Percentiles rank a stretch among this genome's conserved stretches.
These are phyloP conservation scores for Anoncus sp. DNA, from an alignment of 2,888 invertebrate species.

Conservation along the genomic window DNA sequence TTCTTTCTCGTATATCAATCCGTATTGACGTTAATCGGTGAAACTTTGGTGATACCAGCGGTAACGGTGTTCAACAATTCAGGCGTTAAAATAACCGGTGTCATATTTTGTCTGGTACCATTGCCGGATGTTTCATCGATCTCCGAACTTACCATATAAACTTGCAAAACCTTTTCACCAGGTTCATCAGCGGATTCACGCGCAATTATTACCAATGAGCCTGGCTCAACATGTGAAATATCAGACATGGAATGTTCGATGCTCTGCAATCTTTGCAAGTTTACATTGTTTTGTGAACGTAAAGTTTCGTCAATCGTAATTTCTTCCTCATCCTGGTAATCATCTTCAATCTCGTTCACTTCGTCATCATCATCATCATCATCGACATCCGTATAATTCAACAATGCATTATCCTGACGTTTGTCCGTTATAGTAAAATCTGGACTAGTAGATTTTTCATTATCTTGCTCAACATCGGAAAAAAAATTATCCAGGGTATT, in stretches of 20 bases:
- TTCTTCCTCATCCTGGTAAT: background rate
- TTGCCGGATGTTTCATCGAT: slow-evolving; percentile 65
- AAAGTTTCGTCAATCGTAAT: slow-evolving; percentile 1
- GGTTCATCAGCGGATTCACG: slow-evolving; percentile 83
- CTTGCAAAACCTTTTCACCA: slow-evolving; percentile 81
- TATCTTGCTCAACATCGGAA: slow-evolving; percentile 58
- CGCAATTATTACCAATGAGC: slow-evolving; percentile 84
- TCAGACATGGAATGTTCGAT: slow-evolving; percentile 72
- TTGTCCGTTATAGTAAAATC: background rate
- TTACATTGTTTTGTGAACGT: background rate
- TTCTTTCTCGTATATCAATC: too few species aligned
- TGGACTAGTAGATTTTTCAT: slow-evolving; percentile 15
- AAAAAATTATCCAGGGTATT: slow-evolving; percentile 67
- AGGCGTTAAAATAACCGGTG: slow-evolving; percentile 78
- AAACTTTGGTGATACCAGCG: slow-evolving; percentile 63
- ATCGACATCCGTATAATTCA: slow-evolving; percentile 42
- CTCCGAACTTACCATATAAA: slow-evolving; percentile 84
- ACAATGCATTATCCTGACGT: slow-evolving; percentile 17
- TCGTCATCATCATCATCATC: background rate
- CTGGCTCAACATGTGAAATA: slow-evolving; percentile 81
- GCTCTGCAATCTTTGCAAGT: slow-evolving; percentile 5
- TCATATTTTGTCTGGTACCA: slow-evolving; percentile 74
- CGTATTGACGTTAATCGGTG: slow-evolving; percentile 62
- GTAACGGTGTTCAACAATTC: slow-evolving; percentile 80
- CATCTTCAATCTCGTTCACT: too few species aligned